These are phyloP conservation scores for Urocitellus parryii DNA, from an alignment of 2,113 vertebrate genomes.

Conservation along the genomic window DNA sequence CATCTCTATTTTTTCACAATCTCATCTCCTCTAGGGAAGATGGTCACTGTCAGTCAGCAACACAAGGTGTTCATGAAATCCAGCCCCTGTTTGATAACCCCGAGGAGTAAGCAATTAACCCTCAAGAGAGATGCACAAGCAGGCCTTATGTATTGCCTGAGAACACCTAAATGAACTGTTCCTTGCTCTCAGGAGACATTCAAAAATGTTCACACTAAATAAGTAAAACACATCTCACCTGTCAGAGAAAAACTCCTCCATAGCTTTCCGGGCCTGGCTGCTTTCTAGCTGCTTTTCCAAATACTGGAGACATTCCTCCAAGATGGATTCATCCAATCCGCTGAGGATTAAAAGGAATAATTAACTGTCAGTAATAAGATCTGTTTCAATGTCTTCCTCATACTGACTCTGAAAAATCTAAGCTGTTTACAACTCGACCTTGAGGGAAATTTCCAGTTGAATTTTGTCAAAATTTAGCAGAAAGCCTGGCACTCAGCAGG, in stretches of 20 bases:
- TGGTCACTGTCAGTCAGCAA: not conserved
- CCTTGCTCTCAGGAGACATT: not conserved
- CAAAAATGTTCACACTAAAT: not conserved
- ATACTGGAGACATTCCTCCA: slow-evolving; percentile 98
- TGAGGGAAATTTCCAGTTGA: not conserved
- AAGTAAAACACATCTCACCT: slow-evolving; percentile 87
- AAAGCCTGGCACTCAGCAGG: not conserved
- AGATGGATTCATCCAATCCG: slow-evolving; percentile 96
- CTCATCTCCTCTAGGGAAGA: not conserved
- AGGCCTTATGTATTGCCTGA: not conserved
- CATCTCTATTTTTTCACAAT: not conserved
- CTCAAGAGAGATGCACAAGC: not conserved
- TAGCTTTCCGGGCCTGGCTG: slow-evolving; percentile 96
- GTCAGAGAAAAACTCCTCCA: slow-evolving; percentile 99
- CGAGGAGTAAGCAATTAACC: not conserved
- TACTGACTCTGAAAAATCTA: not conserved
- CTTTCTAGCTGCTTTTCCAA: slow-evolving; percentile 98
- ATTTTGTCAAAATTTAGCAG: not conserved
- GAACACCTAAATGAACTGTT: not conserved
- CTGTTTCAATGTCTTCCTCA: not conserved
- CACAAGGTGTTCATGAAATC: not conserved
- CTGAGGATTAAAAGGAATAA: slow-evolving; percentile 83
- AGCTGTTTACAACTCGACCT: not conserved
- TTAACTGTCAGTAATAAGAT: not conserved
- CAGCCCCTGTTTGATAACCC: not conserved